Base-by-base conservation (phyloP, 53 echinoderm and acorn worm species). In the Henricia sp. region DNA sequence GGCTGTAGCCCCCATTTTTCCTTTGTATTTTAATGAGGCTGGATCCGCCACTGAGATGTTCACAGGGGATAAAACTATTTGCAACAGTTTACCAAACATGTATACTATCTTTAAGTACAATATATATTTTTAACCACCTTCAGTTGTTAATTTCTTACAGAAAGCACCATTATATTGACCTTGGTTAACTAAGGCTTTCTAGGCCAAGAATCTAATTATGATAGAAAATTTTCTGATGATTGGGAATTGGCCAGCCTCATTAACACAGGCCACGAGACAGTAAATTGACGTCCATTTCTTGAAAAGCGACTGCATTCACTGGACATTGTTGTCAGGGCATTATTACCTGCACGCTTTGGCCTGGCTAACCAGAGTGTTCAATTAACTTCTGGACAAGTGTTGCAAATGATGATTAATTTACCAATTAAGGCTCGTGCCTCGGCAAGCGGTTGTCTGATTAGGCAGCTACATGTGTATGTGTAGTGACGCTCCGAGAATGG, bases 341-440 rank as follows among this genome's bases (percentile, higher is more conserved):
- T 39, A 80, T 80, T 80, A 64, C 46, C 80, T 80, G 63, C 80
- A 80, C 80, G 80, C 46, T 80, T 46, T 38, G 19, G 17, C 8
- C 40, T 46, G 41, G 46, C 33, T 44, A 2, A 64, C 80, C 50
- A 63, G 80, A 63, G 80, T 80, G 80, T 80, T 80, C 80, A 80
- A 80, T 80, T 80, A 80, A 80, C 63, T 64, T 6, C 3, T 20
- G 80, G 80, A 80, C 80, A 80, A 80, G 80, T 80, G 80, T 80
- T 80, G 80, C 80, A 80, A 80, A 80, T 80, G 80, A 80, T 80
- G 80, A 80, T 80, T 80, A 80, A 80, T 80, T 80, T 80, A 80
- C 39, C 80, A 80, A 80, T 80, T 80, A 80, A 63, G 80, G 80
- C 8, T 64, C 80, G 80, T 80, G 80, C 44, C 64, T 33, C 17